These are phyloP conservation scores for Parnassius mnemosyne DNA, from an alignment of 2,888 invertebrate genomes.

Conservation along the genomic window DNA sequence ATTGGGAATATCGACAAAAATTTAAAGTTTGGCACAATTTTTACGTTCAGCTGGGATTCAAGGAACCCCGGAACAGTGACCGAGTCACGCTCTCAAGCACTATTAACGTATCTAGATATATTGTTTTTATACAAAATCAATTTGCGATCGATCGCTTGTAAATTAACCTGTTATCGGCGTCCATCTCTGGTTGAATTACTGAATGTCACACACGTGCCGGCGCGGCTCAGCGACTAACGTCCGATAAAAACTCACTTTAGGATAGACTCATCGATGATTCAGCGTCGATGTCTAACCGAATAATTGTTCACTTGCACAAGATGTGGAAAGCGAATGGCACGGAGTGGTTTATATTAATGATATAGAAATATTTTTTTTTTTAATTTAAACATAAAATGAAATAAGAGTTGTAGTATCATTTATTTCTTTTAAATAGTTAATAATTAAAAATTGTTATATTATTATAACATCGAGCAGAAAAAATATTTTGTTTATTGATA, in stretches of 20 bases:
- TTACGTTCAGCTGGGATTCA: too few species aligned
- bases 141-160: constrained; percentile 7
- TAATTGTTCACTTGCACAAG: constrained; percentile 72
- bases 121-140: constrained; percentile 3
- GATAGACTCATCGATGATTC: constrained; percentile 80
- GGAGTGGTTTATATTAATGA: constrained; percentile 43
- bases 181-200: constrained; percentile 19
- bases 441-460: too few species aligned
- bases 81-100: too few species aligned
- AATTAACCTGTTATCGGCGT: constrained; percentile 21
- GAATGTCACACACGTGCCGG: constrained; percentile 40
- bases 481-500: too few species aligned
- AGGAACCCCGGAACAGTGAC: too few species aligned
- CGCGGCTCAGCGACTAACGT: constrained; percentile 47
- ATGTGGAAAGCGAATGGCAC: constrained; percentile 54
- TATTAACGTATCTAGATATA: too few species aligned
- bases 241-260: constrained; percentile 72
- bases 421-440: too few species aligned
- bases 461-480: too few species aligned
- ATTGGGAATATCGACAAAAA: too few species aligned
- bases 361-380: not conserved
- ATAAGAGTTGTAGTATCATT: too few species aligned
- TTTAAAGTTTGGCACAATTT: too few species aligned
- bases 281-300: constrained; percentile 64
- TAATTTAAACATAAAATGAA: not conserved